phyloP scores from a whole-genome alignment of 2,888 invertebrate genomes.

The Erebia aethiops region DNA sequence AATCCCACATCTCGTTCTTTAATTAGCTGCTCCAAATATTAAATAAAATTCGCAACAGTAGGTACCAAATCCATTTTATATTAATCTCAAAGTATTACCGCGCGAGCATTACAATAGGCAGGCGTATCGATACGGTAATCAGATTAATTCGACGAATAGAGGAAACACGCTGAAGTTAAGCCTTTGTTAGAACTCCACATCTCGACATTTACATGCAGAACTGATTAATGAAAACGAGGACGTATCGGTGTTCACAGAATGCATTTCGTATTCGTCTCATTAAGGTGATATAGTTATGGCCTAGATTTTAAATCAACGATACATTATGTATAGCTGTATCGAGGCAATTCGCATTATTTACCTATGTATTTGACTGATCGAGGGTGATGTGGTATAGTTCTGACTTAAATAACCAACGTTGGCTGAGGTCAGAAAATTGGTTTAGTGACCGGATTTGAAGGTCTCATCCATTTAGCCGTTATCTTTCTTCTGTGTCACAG shows the following conservation, averaged over 20 bases:
- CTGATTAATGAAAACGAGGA: constrained; percentile 32
- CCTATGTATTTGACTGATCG: not conserved
- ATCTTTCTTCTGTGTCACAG: too few relatives aligned
- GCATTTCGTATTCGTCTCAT: constrained; percentile 2
- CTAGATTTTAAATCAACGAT: not conserved
- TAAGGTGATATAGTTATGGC: constrained; percentile 5
- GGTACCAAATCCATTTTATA: constrained; percentile 38
- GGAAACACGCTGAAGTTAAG: constrained; percentile 65
- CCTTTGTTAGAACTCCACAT: constrained; percentile 57
- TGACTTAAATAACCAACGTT: too few relatives aligned
- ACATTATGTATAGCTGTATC: not conserved
- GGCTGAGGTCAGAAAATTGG: too few relatives aligned
- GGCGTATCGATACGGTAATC: constrained; percentile 53
- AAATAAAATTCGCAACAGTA: not conserved
- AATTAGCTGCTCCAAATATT: not conserved
- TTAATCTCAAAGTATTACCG: constrained; percentile 24
- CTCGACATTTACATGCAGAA: constrained; percentile 57
- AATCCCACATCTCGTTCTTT: not conserved
- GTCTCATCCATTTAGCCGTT: too few relatives aligned
- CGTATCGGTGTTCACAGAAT: constrained; percentile 16
- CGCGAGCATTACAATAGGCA: constrained; percentile 45
- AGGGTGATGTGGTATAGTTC: too few relatives aligned
- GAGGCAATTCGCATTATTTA: not conserved
- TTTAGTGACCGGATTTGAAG: too few relatives aligned
- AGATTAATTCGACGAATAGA: constrained; percentile 60